Base-by-base conservation (phyloP, 1,140 invertebrate species). In the Phortica variegata region DNA sequence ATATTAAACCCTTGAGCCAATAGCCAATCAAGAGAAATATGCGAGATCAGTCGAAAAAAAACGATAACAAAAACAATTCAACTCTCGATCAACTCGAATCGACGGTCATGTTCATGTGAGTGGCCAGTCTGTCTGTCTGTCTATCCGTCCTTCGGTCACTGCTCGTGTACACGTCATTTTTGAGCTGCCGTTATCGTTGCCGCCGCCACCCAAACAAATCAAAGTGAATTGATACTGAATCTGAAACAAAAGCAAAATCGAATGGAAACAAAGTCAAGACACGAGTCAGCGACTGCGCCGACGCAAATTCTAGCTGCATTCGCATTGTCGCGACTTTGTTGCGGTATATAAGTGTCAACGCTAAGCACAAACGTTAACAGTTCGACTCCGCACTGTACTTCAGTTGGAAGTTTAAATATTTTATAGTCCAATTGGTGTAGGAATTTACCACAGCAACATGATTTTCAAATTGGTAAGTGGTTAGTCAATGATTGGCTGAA, bases 1-100 rank as follows among this genome's bases (percentile, higher is more conserved):
- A 68, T 71, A 71, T 72, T 71, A 71, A 71, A 72, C 66, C 72
- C 63, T 72, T 71, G 68, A 62, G 66, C 62, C 68, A 71, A 71
- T 72, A 62, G 66, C 62, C 68, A 71, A 71, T 72, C 66, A 71
- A 71, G 68, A 59, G 68, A 71, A 72, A 71, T 71, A 71, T 71
- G 66, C 68, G 66, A 65, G 57, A 71, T 71, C 66, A 71, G 60
- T 71, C 66, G 71, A 54, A n/a, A n/a, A n/a, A n/a, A n/a, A 43
- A 29, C 23, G 18, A 17, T 6, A 42, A 13, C 26, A 18, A 23
- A 18, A n/a, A 20, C 37, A n/a, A n/a, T n/a, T n/a, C n/a, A n/a
- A n/a, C n/a, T n/a, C n/a, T n/a, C n/a, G n/a, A n/a, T n/a, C n/a
- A n/a, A n/a, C n/a, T n/a, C n/a, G n/a, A n/a, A n/a, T n/a, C n/a